phyloP scores from a whole-genome alignment of 1,140 invertebrate species.

The Macrosteles quadrilineatus region DNA sequence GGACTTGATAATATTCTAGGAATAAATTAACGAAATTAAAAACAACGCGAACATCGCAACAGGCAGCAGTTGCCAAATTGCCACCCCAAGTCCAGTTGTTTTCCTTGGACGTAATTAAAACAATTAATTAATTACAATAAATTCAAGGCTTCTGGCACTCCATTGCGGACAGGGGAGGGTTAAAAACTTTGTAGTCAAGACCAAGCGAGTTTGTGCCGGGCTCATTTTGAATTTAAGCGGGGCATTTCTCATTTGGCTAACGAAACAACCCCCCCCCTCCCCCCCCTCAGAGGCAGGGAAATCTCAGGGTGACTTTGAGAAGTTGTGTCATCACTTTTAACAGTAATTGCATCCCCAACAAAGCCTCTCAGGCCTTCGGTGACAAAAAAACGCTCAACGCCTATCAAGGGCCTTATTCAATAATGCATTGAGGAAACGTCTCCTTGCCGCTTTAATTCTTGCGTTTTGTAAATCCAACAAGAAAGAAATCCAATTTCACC shows the following conservation, averaged over 20 bases:
- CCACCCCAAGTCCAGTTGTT: constrained; percentile 5
- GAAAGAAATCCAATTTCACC: constrained; percentile 22
- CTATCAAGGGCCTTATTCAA: constrained; percentile 23
- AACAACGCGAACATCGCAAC: too few species aligned
- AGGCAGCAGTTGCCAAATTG: neutral
- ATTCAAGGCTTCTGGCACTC: neutral
- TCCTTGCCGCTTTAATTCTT: constrained; percentile 16
- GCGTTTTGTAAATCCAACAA: constrained; percentile 25
- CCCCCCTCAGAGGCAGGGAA: neutral
- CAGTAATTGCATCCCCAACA: constrained; percentile 30
- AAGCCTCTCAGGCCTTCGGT: constrained; percentile 1
- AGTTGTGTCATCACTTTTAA: constrained; percentile 33
- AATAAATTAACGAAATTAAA: too few species aligned
- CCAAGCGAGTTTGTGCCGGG: neutral
- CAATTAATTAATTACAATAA: constrained; percentile 4
- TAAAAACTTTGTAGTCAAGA: constrained; percentile 18
- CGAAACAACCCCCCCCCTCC: constrained; percentile 17
- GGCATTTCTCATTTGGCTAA: constrained; percentile 33
- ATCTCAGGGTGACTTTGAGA: constrained; percentile 26
- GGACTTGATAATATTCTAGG: too few species aligned
- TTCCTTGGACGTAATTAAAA: constrained; percentile 6
- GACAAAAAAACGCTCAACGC: constrained; percentile 17
- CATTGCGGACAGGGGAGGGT: neutral
- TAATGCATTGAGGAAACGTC: constrained; percentile 8
- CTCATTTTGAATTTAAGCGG: neutral